A percentile compares a stretch with the other conserved stretches of the same genome.
Conservation (phyloP, 2,888 invertebrate species). For the Parnassius orleans region DNA sequence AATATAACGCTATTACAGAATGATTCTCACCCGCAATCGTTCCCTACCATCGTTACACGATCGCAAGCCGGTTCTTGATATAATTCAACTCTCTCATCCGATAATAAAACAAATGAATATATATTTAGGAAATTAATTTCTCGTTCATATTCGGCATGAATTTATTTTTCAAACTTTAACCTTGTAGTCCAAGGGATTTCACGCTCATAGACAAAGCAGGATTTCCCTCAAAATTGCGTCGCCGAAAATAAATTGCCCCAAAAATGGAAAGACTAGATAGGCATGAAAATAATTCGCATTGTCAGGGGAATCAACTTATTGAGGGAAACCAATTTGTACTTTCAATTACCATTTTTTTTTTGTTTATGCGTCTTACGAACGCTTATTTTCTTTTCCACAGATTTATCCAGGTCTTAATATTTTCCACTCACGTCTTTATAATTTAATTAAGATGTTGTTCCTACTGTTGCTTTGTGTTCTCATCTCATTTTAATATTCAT, state of each 20-base stretch:
- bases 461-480: constrained; percentile 18
- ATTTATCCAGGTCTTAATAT: too few relatives aligned
- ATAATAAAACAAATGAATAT: too few relatives aligned
- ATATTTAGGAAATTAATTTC: too few relatives aligned
- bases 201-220: constrained; percentile 13
- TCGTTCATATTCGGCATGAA: neutral
- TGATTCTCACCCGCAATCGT: too few relatives aligned
- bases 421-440: too few relatives aligned
- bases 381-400: constrained; percentile 28
- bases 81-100: too few relatives aligned
- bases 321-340: constrained; percentile 63
- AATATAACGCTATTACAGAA: too few relatives aligned
- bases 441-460: constrained; percentile 11
- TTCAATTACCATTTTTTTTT: constrained; percentile 50
- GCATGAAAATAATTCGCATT: constrained; percentile 66
- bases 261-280: constrained; percentile 69
- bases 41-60: too few relatives aligned
- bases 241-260: constrained; percentile 55
- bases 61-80: too few relatives aligned
- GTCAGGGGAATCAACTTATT: constrained; percentile 67
- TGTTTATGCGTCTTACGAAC: constrained; percentile 28
- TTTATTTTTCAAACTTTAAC: constrained; percentile 1
- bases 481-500: constrained; percentile 6
- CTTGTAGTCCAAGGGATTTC: constrained; percentile 8
- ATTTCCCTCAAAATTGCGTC: constrained; percentile 31